Conservation (phyloP, 2,888 invertebrate genomes). For the Cheilosia impressa region DNA sequence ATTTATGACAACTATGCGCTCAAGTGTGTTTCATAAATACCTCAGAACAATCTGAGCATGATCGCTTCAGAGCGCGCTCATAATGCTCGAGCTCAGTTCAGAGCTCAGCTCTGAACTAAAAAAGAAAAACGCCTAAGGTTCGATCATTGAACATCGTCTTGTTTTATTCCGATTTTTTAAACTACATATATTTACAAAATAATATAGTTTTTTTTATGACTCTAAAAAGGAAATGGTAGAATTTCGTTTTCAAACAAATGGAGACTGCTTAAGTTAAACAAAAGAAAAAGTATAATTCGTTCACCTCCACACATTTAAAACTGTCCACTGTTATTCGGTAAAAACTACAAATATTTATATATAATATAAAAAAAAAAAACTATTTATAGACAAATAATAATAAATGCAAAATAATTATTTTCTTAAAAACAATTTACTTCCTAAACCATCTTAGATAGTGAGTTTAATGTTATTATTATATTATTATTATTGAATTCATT, state of each 20-base stretch:
- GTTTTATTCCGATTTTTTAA: slow-evolving; percentile 2
- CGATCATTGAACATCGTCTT: background rate
- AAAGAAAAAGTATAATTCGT: slow-evolving; percentile 31
- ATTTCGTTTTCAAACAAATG: slow-evolving; percentile 40
- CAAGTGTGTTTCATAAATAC: no score
- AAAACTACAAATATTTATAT: slow-evolving; percentile 27
- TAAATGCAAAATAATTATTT: slow-evolving; percentile 60
- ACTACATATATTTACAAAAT: slow-evolving; percentile 1
- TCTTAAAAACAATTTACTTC: slow-evolving; percentile 66
- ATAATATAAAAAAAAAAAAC: slow-evolving; percentile 38
- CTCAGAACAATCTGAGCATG: no score
- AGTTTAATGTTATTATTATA: slow-evolving; percentile 68
- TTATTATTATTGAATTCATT: slow-evolving; percentile 71
- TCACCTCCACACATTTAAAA: slow-evolving; percentile 33
- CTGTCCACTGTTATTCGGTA: slow-evolving; percentile 66
- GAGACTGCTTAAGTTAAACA: slow-evolving; percentile 70
- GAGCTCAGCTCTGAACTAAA: no score
- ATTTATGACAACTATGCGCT: no score
- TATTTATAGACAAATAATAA: slow-evolving; percentile 61
- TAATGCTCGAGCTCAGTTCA: no score
- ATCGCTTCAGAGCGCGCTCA: no score
- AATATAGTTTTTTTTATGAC: slow-evolving; percentile 2
- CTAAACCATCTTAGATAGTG: slow-evolving; percentile 69
- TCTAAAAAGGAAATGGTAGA: slow-evolving; percentile 16
- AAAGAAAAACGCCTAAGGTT: no score